Base-by-base conservation (phyloP, 1,140 invertebrate genomes). In the Spodoptera litura region DNA sequence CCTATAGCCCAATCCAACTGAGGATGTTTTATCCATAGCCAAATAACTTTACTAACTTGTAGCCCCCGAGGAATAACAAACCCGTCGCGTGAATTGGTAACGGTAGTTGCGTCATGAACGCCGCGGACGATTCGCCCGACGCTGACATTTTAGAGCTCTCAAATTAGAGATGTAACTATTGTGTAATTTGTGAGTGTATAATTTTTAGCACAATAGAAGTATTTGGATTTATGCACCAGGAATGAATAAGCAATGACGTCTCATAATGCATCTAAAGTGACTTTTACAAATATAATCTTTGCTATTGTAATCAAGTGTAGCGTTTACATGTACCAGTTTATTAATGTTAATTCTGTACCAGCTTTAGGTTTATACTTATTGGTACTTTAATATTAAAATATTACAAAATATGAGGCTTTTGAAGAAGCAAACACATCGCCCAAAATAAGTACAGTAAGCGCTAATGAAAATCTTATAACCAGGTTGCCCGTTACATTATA, bases 61-160 rank as follows among this genome's bases (percentile, higher is more conserved):
- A 74, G 78, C 73, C 77, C 52, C 75, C 35, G 81, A 78, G 78
- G 81, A 81, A 83, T 83, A 83, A 87, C 79, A 84, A 81, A 83
- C 80, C 74, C 78, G 78, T 79, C 85, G 80, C 85, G 85, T 87
- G 85, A 87, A 85, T 84, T 81, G 73, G 70, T 85, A 87, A 87
- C 86, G 82, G 84, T 85, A 73, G 80, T 87, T 87, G 83, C 86
- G 79, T 84, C 83, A 85, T 74, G 71, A 56, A 13, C 59, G 71
- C 70, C 66, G 76, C 75, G 74, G 71, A 77, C 58, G 35, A 72
- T 78, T 74, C 59, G 35, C 55, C 71, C 27, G 53, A 66, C 74
- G 80, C 80, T 83, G 78, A 81, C 80, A 83, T 81, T 83, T 83
- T 78, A 52, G 73, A 72, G 62, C 62, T 79, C 78, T 56, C 51